These are phyloP conservation scores for Crotalus helleri DNA, from an alignment of 2,113 vertebrate genomes.

Conservation along the genomic window DNA sequence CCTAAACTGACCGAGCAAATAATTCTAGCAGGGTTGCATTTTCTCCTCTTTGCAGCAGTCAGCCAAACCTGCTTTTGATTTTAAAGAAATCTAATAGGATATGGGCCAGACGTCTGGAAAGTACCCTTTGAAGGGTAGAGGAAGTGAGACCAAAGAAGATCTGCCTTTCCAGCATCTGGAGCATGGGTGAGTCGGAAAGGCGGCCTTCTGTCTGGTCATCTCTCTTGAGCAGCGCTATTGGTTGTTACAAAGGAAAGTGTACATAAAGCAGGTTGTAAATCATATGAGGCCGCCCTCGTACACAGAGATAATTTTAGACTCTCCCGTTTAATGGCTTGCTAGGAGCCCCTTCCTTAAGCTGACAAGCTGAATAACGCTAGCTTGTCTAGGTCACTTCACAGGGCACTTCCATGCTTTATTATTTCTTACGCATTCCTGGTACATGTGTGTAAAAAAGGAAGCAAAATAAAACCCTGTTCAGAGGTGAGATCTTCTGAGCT, in stretches of 20 bases:
- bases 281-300: background rate
- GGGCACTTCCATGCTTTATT: background rate
- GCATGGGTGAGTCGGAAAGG: background rate
- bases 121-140: background rate
- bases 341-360: background rate
- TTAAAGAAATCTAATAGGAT: background rate
- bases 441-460: background rate
- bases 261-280: background rate
- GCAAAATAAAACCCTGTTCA: background rate
- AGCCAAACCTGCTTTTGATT: background rate
- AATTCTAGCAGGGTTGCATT: background rate
- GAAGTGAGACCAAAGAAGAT: background rate
- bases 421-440: background rate
- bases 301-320: background rate
- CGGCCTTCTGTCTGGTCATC: background rate
- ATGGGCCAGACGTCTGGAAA: background rate
- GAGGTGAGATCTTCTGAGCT: background rate
- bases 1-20: conserved; percentile 13
- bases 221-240: background rate
- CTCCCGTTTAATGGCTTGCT: background rate
- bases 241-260: background rate
- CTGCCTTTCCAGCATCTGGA: background rate
- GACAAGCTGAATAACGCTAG: background rate
- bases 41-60: background rate
- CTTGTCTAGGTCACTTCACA: background rate